Evolutionary conservation across 2,113 vertebrate genomes (phyloP).

Genomic region (Hipposideros armiger): DNA sequence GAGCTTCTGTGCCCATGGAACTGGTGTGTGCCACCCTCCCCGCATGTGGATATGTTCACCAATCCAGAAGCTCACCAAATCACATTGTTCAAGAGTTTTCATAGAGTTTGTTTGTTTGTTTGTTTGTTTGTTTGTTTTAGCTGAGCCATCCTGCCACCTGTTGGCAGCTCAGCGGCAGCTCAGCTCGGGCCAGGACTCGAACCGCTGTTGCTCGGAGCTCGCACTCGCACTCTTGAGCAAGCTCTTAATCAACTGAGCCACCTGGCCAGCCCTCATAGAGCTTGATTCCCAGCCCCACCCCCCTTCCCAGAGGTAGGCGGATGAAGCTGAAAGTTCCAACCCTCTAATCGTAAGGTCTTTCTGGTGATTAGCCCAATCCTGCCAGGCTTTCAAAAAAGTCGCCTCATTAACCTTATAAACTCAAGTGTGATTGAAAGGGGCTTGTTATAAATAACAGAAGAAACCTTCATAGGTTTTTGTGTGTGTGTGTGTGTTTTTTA

Average conservation of each 20-base stretch:
- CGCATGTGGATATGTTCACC: not conserved
- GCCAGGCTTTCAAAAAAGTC: not conserved
- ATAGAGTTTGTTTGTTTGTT: not conserved
- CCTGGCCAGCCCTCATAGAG: not conserved
- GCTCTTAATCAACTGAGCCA: too few species aligned
- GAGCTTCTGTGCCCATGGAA: not conserved
- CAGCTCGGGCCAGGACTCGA: too few species aligned
- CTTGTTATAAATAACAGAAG: not conserved
- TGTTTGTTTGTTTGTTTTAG: too few species aligned
- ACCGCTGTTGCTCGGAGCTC: too few species aligned
- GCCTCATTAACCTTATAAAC: not conserved
- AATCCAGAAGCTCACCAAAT: not conserved
- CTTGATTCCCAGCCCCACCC: not conserved
- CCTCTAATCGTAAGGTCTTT: not conserved
- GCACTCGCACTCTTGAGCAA: too few species aligned
- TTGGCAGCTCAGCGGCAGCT: too few species aligned
- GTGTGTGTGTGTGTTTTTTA: too few species aligned
- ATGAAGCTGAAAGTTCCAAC: not conserved
- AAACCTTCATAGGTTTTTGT: not conserved
- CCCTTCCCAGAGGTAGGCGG: not conserved
- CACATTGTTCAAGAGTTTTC: not conserved
- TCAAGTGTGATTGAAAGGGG: not conserved
- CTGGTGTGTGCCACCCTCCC: not conserved
- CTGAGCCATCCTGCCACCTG: too few species aligned
- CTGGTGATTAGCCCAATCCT: not conserved